Conservation (phyloP, 2,888 invertebrate genomes). For the Tetragonula carbonaria region DNA sequence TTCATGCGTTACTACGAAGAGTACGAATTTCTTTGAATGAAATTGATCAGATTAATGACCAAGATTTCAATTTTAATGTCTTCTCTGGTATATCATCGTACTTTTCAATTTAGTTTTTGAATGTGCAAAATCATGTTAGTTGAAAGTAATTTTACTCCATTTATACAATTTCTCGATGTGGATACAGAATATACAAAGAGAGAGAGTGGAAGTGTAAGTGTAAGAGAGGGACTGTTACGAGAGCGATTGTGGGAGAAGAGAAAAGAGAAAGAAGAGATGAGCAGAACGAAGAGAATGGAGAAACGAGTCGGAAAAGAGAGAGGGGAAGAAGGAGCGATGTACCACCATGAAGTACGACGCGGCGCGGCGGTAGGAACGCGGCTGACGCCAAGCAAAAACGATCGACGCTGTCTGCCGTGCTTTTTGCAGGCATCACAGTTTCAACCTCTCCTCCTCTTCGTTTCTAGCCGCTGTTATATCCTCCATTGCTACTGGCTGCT, state of each 20-base stretch:
- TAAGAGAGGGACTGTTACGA: too few species aligned
- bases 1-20: too few species aligned
- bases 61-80: background rate
- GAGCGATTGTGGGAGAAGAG: background rate
- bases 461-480: constrained; percentile 69
- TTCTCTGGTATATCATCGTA: background rate
- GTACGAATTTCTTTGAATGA: background rate
- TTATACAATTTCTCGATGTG: constrained; percentile 72
- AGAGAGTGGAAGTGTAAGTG: background rate
- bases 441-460: constrained; percentile 79
- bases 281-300: background rate
- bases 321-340: constrained; percentile 71
- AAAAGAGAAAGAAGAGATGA: background rate
- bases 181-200: constrained; percentile 42
- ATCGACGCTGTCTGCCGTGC: constrained; percentile 84
- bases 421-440: constrained; percentile 83
- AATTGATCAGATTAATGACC: background rate
- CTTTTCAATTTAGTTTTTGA: constrained; percentile 48
- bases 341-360: constrained; percentile 82
- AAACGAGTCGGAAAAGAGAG: constrained; percentile 8
- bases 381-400: constrained; percentile 84
- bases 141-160: constrained; percentile 73
- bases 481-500: constrained; percentile 70
- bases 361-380: constrained; percentile 77
- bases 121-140: constrained; percentile 54